Conservation (phyloP, 2,888 invertebrate genomes). For the Cataglyphis cursor region DNA sequence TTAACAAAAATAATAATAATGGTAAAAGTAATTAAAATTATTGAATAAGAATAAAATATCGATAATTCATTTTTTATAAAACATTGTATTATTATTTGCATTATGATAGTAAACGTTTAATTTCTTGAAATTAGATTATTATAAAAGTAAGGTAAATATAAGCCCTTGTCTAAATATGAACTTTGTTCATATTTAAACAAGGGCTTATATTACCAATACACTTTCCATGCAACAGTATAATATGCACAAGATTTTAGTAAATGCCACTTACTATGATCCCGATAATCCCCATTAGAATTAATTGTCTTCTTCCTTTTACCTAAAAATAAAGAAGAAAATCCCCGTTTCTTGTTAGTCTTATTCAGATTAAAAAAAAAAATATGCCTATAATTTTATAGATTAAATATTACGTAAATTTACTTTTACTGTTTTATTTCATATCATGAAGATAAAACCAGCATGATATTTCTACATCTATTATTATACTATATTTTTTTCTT, state of each 20-base stretch:
- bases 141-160: neutral
- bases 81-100: neutral
- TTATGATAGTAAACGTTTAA: neutral
- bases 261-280: constrained; percentile 76
- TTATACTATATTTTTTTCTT: constrained; percentile 11
- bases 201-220: neutral
- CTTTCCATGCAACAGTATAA: neutral
- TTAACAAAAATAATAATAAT: neutral
- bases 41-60: neutral
- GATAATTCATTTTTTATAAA: neutral
- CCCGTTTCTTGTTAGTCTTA: constrained; percentile 70
- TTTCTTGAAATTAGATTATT: neutral
- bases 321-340: constrained; percentile 74
- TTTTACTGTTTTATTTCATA: constrained; percentile 17
- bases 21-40: neutral
- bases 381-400: constrained; percentile 61
- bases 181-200: neutral
- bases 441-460: constrained; percentile 5
- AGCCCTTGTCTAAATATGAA: no score
- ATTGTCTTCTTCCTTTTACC: constrained; percentile 82
- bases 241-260: constrained; percentile 21
- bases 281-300: constrained; percentile 75
- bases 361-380: constrained; percentile 60
- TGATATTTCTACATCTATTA: neutral
- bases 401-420: constrained; percentile 51